These are phyloP conservation scores for Brachirus orientalis DNA, from an alignment of 2,113 vertebrate species.

Conservation along the genomic window DNA sequence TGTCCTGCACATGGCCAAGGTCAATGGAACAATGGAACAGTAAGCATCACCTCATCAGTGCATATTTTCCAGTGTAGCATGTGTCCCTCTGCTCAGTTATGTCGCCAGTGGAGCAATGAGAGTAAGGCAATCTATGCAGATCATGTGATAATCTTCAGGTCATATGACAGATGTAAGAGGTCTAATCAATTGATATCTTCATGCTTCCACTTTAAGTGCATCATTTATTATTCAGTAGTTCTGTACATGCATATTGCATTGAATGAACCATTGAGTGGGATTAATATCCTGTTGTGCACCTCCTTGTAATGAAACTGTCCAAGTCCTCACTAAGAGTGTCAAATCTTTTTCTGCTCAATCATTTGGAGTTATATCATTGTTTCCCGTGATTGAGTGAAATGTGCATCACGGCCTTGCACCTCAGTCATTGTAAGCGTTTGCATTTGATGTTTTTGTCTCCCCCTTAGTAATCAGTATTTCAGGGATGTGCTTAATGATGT, in stretches of 20 bases:
- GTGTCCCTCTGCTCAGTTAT: constrained; percentile 1
- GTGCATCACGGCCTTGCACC: constrained; percentile 39
- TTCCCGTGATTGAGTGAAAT: constrained; percentile 34
- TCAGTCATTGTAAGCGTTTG: constrained; percentile 59
- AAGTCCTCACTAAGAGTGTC: constrained; percentile 8
- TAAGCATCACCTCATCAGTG: constrained; percentile 39
- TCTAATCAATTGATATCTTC: constrained; percentile 67
- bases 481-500: constrained; percentile 67
- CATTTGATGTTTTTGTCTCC: constrained; percentile 56
- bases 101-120: constrained; percentile 24
- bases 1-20: constrained; percentile 45
- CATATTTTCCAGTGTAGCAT: constrained; percentile 17
- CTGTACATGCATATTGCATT: constrained; percentile 64
- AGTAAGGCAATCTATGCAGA: constrained; percentile 64
- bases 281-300: constrained; percentile 39
- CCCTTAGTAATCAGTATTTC: constrained; percentile 60
- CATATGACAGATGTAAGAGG: constrained; percentile 66
- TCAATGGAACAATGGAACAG: constrained; percentile 50
- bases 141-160: constrained; percentile 72
- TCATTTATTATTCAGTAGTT: constrained; percentile 74
- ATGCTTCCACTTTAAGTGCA: constrained; percentile 71
- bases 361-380: constrained; percentile 36
- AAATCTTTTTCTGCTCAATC: constrained; percentile 11
- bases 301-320: constrained; percentile 50
- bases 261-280: constrained; percentile 41